These are phyloP conservation scores for Pipistrellus pipistrellus DNA, from an alignment of 2,797 vertebrate species.

Conservation along the genomic window DNA sequence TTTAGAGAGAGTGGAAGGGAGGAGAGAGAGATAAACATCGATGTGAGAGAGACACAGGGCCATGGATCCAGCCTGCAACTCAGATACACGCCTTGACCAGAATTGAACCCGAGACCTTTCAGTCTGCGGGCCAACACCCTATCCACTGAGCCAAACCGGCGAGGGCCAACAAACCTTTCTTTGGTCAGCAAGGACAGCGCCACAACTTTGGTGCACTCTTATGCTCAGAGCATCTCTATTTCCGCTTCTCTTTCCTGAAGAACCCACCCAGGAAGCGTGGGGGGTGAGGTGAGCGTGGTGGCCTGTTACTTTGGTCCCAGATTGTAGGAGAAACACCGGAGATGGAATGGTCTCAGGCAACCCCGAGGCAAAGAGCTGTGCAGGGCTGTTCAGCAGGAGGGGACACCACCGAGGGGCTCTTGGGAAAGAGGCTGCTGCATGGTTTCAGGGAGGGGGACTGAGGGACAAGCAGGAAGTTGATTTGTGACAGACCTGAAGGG, in stretches of 20 bases:
- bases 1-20: no score
- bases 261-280: neutral
- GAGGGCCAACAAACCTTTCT: neutral
- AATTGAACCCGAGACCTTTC: no score
- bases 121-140: no score
- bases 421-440: neutral
- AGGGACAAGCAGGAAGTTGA: neutral
- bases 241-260: neutral
- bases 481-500: neutral
- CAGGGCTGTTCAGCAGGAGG: neutral
- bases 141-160: no score
- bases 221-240: neutral
- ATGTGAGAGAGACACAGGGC: no score
- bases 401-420: neutral
- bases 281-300: neutral
- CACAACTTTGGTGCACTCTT: neutral
- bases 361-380: accelerated
- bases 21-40: no score
- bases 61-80: no score
- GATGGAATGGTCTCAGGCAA: neutral
- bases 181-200: accelerated
- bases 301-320: neutral
- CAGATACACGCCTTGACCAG: no score
- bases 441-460: neutral
- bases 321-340: neutral